Percentiles rank a stretch among this genome's conserved stretches.
phyloP scores from a whole-genome alignment of 1,140 invertebrate genomes.

The Pseudachorutes palmiensis region DNA sequence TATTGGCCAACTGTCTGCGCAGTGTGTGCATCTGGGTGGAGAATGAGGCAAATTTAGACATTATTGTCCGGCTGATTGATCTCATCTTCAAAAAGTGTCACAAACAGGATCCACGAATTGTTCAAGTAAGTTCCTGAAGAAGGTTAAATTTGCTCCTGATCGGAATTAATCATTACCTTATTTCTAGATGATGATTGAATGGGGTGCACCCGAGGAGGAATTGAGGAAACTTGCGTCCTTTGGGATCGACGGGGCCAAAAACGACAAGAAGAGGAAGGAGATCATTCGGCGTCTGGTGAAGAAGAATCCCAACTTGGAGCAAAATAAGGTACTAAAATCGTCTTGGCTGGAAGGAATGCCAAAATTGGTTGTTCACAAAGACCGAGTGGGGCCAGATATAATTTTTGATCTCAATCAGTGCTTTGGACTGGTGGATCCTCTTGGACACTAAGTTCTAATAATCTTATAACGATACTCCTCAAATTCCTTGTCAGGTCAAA shows the following conservation, averaged over 20 bases:
- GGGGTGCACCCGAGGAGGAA: slow-evolving; percentile 18
- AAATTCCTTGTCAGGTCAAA: too few relatives aligned
- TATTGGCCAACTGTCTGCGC: slow-evolving; percentile 1
- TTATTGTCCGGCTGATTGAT: slow-evolving; percentile 13
- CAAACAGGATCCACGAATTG: slow-evolving; percentile 14
- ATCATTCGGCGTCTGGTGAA: slow-evolving; percentile 9
- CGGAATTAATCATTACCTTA: too few relatives aligned
- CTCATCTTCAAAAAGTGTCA: slow-evolving; percentile 12
- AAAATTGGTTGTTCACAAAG: neutral
- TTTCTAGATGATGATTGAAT: slow-evolving; percentile 16
- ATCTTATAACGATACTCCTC: neutral
- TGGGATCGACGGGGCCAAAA: slow-evolving; percentile 2
- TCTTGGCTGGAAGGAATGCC: slow-evolving; percentile 18
- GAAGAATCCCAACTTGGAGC: slow-evolving; percentile 18
- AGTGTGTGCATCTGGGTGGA: slow-evolving; percentile 13
- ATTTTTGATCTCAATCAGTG: slow-evolving; percentile 1
- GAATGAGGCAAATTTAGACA: slow-evolving; percentile 17
- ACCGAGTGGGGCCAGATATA: neutral
- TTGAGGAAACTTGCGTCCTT: neutral
- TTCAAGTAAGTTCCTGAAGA: slow-evolving; percentile 15
- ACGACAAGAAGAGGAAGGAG: slow-evolving; percentile 19
- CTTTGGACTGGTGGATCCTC: neutral
- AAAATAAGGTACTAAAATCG: slow-evolving; percentile 14
- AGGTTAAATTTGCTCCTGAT: neutral
- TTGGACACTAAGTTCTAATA: neutral